Base-by-base conservation (phyloP, 2,888 invertebrate species). In the Harpalus rubripes region DNA sequence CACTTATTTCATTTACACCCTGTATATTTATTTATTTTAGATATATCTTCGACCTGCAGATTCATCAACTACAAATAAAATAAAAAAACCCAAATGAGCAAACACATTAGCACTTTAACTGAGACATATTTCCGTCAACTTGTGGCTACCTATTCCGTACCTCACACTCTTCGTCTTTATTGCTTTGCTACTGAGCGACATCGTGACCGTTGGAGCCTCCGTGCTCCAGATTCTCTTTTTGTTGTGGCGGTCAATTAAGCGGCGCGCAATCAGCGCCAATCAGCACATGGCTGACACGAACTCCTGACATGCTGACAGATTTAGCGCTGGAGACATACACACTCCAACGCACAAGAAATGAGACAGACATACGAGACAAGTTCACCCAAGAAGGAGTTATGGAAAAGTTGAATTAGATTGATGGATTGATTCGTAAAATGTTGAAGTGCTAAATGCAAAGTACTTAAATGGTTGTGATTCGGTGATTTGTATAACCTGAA, bases 201-300 rank as follows among this genome's bases (percentile, higher is more conserved):
- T 22, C 18, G 63, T 32, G 32, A 1, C 65, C 12, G 39, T 12
- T 65, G 22, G 22, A 39, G 26, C 18, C n/a, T 65, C 59, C 15
- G 26, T 41, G 41, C 8, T 61, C 61, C 61, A 61, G 72, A 39
- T 26, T 72, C 15, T 5, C 41, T 41, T 41, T 72, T 72, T 72
- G 72, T 72, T 72, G n/a, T 12, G 39, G 15, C 39, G 41, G 44
- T 32, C 41, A 72, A 72, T 72, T 72, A 72, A 72, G 72, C 16
- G 41, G 32, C 7, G 72, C 26, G n/a, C 72, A 72, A 72, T 72
- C 72, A 72, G 72, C 8, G 72, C 72, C 65, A 65, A 65, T 65
- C 65, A 65, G 59, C 59, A 59, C 59, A 59, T 18, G 15, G 16
- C 12, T 4, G 15, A 63, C 63, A 63, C 22, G 32, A 65, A 26